Conservation (phyloP, 2,113 vertebrate species). For the Dipodomys merriami region DNA sequence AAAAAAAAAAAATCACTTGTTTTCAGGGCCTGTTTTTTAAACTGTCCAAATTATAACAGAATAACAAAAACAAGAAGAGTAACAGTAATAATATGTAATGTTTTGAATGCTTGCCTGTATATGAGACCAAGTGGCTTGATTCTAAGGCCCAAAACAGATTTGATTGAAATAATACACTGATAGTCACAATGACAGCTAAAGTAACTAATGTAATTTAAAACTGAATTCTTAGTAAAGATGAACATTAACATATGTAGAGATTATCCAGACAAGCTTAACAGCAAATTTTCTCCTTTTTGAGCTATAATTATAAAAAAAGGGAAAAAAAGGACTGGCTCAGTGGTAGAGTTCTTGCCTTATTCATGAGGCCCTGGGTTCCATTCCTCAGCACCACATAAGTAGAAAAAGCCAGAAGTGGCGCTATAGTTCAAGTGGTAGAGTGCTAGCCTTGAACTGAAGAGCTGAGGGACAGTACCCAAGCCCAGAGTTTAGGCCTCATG, state of each 20-base stretch:
- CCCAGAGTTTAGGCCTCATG: too few relatives aligned
- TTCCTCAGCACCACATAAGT: too few relatives aligned
- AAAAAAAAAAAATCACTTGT: conserved; percentile 1
- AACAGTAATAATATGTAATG: background rate
- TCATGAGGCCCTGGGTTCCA: too few relatives aligned
- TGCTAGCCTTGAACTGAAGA: too few relatives aligned
- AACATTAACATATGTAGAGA: background rate
- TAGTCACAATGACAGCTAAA: conserved; percentile 27
- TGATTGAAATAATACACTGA: conserved; percentile 33
- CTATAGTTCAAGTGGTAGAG: too few relatives aligned
- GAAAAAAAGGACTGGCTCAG: too few relatives aligned
- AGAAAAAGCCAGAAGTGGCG: too few relatives aligned
- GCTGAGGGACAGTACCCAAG: too few relatives aligned
- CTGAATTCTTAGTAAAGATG: conserved; percentile 14
- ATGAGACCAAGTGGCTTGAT: background rate
- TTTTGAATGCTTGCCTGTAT: background rate
- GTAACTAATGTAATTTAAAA: conserved; percentile 20
- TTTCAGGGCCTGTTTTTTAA: background rate
- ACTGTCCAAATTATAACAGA: background rate
- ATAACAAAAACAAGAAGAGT: too few relatives aligned
- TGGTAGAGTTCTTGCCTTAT: too few relatives aligned
- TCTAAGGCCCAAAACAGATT: conserved; percentile 10
- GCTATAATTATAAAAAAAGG: background rate
- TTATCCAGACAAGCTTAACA: background rate
- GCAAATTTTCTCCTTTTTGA: background rate